Conservation (phyloP, 2,888 invertebrate species). For the Aphodius granarius region DNA sequence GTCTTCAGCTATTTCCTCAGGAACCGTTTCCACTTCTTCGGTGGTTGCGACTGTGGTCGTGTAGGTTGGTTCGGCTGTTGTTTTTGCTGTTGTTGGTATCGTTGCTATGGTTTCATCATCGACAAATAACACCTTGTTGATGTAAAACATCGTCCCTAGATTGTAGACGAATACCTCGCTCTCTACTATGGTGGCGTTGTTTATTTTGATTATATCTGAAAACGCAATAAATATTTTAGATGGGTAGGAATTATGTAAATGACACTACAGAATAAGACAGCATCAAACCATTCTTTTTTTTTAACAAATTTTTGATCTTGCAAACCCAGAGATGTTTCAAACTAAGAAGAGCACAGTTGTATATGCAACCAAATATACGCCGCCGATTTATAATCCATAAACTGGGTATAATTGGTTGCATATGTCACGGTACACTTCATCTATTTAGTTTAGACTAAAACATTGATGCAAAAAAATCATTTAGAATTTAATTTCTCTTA, state of each 20-base stretch:
- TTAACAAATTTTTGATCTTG: too few species aligned
- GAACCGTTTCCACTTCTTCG: slow-evolving; percentile 43
- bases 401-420: too few species aligned
- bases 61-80: slow-evolving; percentile 6
- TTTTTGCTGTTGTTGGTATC: slow-evolving; percentile 14
- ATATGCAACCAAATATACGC: too few species aligned
- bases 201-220: slow-evolving; percentile 57
- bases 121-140: slow-evolving; percentile 61
- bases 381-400: too few species aligned
- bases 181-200: slow-evolving; percentile 62
- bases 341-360: too few species aligned
- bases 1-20: slow-evolving; percentile 49
- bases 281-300: too few species aligned
- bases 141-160: slow-evolving; percentile 66
- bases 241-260: too few species aligned
- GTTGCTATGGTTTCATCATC: slow-evolving; percentile 41
- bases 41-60: slow-evolving; percentile 35
- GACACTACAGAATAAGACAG: too few species aligned
- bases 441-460: not conserved
- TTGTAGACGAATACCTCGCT: slow-evolving; percentile 67
- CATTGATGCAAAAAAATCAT: not conserved
- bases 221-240: too few species aligned
- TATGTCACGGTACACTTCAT: too few species aligned
- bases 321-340: too few species aligned
- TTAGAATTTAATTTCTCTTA: slow-evolving; percentile 33